Evolutionary conservation across 2,113 vertebrate species (phyloP).

Genomic region (Eptatretus burgeri): DNA sequence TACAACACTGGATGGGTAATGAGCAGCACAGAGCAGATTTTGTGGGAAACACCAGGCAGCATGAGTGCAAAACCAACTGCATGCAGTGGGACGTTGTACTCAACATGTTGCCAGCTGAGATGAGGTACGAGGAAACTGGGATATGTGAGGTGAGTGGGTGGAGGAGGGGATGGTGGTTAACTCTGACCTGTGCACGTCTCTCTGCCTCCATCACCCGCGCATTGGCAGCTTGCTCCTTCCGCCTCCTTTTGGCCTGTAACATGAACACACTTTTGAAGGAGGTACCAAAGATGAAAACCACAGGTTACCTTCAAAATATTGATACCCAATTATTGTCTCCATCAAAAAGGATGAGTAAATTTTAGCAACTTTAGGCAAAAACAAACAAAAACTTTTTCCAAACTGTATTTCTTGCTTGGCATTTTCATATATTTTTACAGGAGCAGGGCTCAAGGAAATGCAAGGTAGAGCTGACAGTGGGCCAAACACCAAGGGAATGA

Average conservation of each 20-base stretch:
- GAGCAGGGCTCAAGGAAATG: no score
- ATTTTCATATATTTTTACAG: no score
- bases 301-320: no score
- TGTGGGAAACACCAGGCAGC: not conserved
- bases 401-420: not conserved
- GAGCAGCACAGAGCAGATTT: not conserved
- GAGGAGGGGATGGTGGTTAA: slow-evolving; percentile 12
- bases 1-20: not conserved
- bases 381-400: not conserved
- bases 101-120: not conserved
- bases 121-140: slow-evolving; percentile 13
- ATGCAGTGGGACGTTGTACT: not conserved
- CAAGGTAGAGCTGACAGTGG: no score
- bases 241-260: slow-evolving; percentile 64
- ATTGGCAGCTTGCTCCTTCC: slow-evolving; percentile 74
- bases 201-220: slow-evolving; percentile 77
- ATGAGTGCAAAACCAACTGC: not conserved
- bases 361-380: not conserved
- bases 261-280: not conserved
- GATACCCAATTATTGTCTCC: no score
- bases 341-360: not conserved
- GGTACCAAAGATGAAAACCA: not conserved
- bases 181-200: slow-evolving; percentile 64
- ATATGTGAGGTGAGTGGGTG: slow-evolving; percentile 18
- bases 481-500: no score